phyloP scores from a whole-genome alignment of 53 echinoderm and acorn worm species.

The Holothuria leucospilota region DNA sequence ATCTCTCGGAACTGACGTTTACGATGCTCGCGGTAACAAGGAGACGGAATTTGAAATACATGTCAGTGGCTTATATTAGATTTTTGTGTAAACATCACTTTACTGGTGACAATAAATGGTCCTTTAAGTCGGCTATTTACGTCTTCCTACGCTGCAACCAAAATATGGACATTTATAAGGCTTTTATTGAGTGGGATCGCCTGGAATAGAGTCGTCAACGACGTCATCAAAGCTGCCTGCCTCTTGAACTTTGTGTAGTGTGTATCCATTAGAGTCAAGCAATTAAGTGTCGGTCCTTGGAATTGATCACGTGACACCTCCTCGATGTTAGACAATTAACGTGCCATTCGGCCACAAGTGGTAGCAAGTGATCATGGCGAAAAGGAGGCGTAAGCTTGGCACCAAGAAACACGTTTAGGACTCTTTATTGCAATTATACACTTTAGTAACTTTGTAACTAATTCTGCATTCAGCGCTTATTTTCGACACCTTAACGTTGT shows the following conservation, averaged over 20 bases:
- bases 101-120: neutral
- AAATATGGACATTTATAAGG: neutral
- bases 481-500: too few relatives aligned
- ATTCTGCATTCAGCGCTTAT: too few relatives aligned
- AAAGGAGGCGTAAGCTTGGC: neutral
- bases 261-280: neutral
- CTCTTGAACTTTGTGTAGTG: neutral
- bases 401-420: too few relatives aligned
- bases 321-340: neutral
- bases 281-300: too few relatives aligned
- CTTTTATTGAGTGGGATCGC: neutral
- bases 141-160: neutral
- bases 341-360: neutral
- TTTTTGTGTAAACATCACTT: constrained; percentile 27
- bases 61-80: constrained; percentile 1
- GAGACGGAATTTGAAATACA: neutral
- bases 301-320: too few relatives aligned
- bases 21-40: neutral
- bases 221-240: neutral
- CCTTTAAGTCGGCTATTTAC: constrained; percentile 7
- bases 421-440: too few relatives aligned
- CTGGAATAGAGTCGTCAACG: neutral
- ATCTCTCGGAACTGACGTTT: neutral
- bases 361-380: neutral
- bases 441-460: too few relatives aligned